These are phyloP conservation scores for Psix sp. DNA, from an alignment of 1,140 invertebrate genomes.

Conservation along the genomic window DNA sequence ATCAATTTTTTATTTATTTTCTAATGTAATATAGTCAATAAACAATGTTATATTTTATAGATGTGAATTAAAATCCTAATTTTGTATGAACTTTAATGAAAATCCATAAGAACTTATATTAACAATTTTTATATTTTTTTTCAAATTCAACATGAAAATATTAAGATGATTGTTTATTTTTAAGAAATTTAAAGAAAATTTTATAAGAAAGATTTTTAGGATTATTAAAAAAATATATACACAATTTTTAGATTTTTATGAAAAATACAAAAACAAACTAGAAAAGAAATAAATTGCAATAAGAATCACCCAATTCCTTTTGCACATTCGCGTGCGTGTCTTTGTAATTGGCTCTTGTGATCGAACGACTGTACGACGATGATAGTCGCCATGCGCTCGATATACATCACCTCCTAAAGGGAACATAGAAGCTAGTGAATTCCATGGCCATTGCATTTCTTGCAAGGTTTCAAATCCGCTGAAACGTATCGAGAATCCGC, in stretches of 20 bases:
- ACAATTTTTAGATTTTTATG: conserved; percentile 23
- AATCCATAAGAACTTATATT: too few species aligned
- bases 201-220: too few species aligned
- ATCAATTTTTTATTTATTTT: too few species aligned
- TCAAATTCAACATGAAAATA: too few species aligned
- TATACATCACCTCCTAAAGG: conserved; percentile 64
- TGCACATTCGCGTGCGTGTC: conserved; percentile 50
- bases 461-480: conserved; percentile 17
- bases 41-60: too few species aligned
- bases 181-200: too few species aligned
- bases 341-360: conserved; percentile 70
- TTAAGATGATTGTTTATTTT: too few species aligned
- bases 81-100: too few species aligned
- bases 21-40: too few species aligned
- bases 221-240: too few species aligned
- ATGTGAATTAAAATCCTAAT: too few species aligned
- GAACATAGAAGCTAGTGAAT: conserved; percentile 22
- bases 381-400: conserved; percentile 68
- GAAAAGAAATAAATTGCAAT: conserved; percentile 66
- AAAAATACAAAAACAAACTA: conserved; percentile 45
- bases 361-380: conserved; percentile 57
- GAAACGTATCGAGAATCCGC: conserved; percentile 54
- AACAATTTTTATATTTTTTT: too few species aligned
- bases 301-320: conserved; percentile 36
- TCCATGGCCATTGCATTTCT: conserved; percentile 4